Conservation (phyloP, 2,888 invertebrate species). For the Platerodrilus igneus region DNA sequence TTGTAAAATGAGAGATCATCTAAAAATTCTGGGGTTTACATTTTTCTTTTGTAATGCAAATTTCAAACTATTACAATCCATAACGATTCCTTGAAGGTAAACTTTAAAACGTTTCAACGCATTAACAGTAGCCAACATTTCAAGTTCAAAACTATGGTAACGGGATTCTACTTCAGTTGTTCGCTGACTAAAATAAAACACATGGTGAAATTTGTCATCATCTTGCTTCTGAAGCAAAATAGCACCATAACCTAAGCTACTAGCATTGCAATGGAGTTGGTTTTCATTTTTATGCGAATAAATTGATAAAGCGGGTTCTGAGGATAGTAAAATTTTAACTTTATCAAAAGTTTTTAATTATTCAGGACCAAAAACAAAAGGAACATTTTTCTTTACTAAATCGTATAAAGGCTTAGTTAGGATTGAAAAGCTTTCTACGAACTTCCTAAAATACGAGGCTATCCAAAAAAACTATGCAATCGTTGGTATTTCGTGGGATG, state of each 20-base stretch:
- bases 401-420: no score
- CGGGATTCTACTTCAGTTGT: conserved; percentile 32
- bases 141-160: conserved; percentile 39
- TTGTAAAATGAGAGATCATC: conserved; percentile 30
- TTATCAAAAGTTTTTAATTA: no score
- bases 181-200: conserved; percentile 37
- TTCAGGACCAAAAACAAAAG: no score
- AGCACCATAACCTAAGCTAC: conserved; percentile 34
- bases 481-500: no score
- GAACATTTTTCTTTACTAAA: no score
- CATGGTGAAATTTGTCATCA: conserved; percentile 32
- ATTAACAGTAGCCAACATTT: conserved; percentile 32
- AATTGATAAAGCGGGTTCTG: conserved; percentile 36
- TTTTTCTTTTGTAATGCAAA: conserved; percentile 33
- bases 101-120: conserved; percentile 32
- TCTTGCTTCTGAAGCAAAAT: conserved; percentile 35
- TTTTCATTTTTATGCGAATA: conserved; percentile 35
- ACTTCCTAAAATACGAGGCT: no score
- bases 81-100: conserved; percentile 35
- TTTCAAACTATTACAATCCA: conserved; percentile 34
- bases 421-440: no score
- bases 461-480: no score
- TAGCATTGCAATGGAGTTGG: conserved; percentile 40
- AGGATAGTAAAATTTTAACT: no score
- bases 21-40: conserved; percentile 33